These are phyloP conservation scores for Leptinotarsa tumamoca DNA, from an alignment of 2,888 invertebrate species.

Conservation along the genomic window DNA sequence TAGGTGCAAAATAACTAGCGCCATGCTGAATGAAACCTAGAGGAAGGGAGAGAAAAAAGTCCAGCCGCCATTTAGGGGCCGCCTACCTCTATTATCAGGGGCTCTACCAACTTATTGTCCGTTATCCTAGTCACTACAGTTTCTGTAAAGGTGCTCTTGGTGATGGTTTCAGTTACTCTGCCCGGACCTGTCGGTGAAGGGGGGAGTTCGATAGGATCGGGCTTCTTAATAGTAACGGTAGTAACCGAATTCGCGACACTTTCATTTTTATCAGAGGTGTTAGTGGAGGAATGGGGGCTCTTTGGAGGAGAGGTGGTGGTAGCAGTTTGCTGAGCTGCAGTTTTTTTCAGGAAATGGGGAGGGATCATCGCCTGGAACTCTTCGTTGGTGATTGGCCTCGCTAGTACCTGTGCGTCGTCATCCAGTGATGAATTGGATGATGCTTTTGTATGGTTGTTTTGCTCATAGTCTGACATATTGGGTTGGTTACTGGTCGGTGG, in stretches of 20 bases:
- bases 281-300: constrained; percentile 56
- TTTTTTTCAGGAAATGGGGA: constrained; percentile 81
- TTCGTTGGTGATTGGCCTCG: constrained; percentile 91
- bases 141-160: constrained; percentile 95
- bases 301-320: constrained; percentile 55
- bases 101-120: constrained; percentile 88
- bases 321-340: constrained; percentile 41
- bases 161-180: constrained; percentile 93
- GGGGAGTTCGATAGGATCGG: constrained; percentile 78
- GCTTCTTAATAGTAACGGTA: constrained; percentile 88
- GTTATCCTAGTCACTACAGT: constrained; percentile 94
- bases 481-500: constrained; percentile 29
- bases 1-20: constrained; percentile 25
- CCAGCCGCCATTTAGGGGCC: constrained; percentile 50
- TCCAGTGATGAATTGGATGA: constrained; percentile 70
- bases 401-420: constrained; percentile 69
- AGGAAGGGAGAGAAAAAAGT: constrained; percentile 32
- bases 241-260: constrained; percentile 70
- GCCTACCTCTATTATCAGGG: constrained; percentile 90
- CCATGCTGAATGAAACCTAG: constrained; percentile 25
- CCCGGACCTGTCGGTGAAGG: constrained; percentile 88
- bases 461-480: constrained; percentile 47
- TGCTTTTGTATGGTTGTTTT: constrained; percentile 64
- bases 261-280: constrained; percentile 60
- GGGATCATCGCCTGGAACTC: constrained; percentile 97